A percentile compares a stretch with the other conserved stretches of the same genome.
Evolutionary conservation across 2,113 vertebrate genomes (phyloP).

Genomic region (Myrmophylax atrothorax): DNA sequence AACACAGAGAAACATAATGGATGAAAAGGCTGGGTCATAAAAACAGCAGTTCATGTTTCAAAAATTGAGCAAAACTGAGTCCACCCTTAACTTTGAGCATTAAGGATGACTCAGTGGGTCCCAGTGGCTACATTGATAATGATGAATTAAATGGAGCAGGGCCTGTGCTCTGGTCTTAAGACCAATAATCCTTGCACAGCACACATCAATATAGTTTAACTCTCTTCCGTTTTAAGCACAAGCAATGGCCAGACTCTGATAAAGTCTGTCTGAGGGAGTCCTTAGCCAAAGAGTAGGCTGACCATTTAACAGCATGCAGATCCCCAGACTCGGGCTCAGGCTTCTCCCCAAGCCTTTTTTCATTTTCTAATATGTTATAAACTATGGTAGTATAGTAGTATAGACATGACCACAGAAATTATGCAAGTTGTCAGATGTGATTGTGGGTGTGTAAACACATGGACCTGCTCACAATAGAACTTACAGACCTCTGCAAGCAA

Average conservation of each 20-base stretch:
- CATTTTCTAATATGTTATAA: background rate
- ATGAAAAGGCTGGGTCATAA: background rate
- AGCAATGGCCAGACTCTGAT: background rate
- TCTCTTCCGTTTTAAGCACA: background rate
- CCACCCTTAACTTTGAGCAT: background rate
- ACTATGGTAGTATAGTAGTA: background rate
- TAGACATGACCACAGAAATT: rapidly evolving
- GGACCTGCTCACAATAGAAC: background rate
- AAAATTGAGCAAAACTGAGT: background rate
- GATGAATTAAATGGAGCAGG: background rate
- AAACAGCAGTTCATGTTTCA: background rate
- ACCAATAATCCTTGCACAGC: background rate
- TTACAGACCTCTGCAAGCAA: background rate
- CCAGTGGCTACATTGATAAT: background rate
- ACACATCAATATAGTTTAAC: background rate
- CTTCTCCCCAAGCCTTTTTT: background rate
- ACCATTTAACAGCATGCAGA: background rate
- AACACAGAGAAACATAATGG: background rate
- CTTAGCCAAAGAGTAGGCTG: background rate
- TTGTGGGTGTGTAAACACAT: background rate
- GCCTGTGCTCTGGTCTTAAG: background rate
- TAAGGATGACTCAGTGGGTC: background rate
- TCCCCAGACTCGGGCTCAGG: background rate
- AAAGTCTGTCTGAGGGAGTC: background rate
- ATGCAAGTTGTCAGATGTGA: background rate